Evolutionary conservation across 1,140 invertebrate genomes (phyloP), one percentile per base, ranked within the genome.

Genomic region (Temnothorax curvispinosus): DNA sequence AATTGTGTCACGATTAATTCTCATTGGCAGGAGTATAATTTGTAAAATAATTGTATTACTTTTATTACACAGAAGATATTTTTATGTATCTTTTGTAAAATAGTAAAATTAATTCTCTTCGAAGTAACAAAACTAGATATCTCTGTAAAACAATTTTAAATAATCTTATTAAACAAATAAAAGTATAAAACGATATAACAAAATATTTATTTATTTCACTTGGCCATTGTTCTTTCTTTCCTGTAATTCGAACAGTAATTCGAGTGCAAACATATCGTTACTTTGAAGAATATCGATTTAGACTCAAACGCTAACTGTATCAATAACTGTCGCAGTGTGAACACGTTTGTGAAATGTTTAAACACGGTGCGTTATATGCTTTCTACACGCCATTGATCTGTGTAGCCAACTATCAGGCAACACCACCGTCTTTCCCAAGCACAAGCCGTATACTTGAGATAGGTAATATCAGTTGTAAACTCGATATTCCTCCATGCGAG

Each of bases 381-480:
- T 76, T 76, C 21, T 58, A 15, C 21, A 15, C 38, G 15, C 13
- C 21, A 76, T 58, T 76, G 54, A 76, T 62, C 41, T 78, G 27
- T 64, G 11, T 47, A 62, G 27, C 5, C 27, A 64, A 65, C 41
- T 47, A 44, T 35, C 18, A 38, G 32, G 38, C 50, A 62, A 38
- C 56, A n/a, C 18, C 27, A n/a, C 41, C 41, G n/a, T 58, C n/a
- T 58, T 75, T 58, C 35, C 18, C 6, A 35, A 44, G 58, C 58
- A 65, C 60, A 78, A 65, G n/a, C 41, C 27, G 27, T 77, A 38
- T 65, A 32, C 75, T 78, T 65, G 27, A 32, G 41, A 41, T 64
- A 64, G 41, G 27, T 64, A 64, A 58, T 44, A 78, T 78, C 58
- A 38, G 58, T 65, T 78, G 41, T 78, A 78, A 78, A 78, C 41